Conservation (phyloP, 2,888 invertebrate species). For the Alloscopus bannaensis region DNA sequence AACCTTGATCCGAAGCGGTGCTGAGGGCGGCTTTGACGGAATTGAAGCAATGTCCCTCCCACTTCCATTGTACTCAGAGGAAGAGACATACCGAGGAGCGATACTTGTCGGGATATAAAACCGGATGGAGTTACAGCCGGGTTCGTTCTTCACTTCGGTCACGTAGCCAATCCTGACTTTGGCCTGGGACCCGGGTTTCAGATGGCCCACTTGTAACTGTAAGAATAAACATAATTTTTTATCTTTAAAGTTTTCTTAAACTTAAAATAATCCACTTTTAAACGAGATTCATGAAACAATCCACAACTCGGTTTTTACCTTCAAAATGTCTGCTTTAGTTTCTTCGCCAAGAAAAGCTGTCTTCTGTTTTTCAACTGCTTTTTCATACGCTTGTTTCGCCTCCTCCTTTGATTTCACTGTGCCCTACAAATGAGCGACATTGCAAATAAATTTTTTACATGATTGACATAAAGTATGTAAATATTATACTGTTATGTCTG, state of each 20-base stretch:
- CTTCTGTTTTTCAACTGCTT: conserved; percentile 64
- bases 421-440: conserved; percentile 55
- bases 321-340: conserved; percentile 71
- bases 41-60: conserved; percentile 66
- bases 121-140: conserved; percentile 64
- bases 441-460: background rate
- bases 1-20: conserved; percentile 69
- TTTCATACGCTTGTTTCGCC: conserved; percentile 70
- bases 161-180: conserved; percentile 71
- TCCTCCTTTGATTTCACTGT: conserved; percentile 68
- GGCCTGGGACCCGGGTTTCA: conserved; percentile 70
- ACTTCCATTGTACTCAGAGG: conserved; percentile 60
- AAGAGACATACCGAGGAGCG: conserved; percentile 72
- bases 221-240: background rate
- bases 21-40: conserved; percentile 64
- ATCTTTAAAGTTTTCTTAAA: background rate
- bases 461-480: background rate
- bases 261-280: background rate
- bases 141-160: conserved; percentile 72
- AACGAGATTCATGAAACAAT: background rate
- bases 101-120: conserved; percentile 73
- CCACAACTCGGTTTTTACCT: conserved; percentile 51
- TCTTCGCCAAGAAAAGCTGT: conserved; percentile 69
- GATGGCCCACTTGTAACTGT: conserved; percentile 65
- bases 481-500: background rate